These are phyloP conservation scores for Oreochromis niloticus DNA, from an alignment of 2,113 vertebrate genomes.

Conservation along the genomic window DNA sequence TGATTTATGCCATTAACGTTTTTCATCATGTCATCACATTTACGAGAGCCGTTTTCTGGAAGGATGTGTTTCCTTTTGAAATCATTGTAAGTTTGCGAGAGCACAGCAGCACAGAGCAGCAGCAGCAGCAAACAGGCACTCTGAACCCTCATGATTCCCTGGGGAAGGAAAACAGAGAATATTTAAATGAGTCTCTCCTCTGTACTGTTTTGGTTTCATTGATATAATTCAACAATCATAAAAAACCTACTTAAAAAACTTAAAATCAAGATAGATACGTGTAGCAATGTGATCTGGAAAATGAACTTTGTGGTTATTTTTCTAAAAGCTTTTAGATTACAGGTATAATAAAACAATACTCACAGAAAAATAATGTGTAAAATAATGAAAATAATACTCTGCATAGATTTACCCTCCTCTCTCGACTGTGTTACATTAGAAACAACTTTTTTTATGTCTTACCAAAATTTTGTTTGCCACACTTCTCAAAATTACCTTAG, in stretches of 20 bases:
- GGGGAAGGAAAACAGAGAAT: background rate
- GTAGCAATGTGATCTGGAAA: background rate
- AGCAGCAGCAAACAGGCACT: background rate
- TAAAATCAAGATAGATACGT: background rate
- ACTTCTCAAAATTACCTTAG: too few species aligned
- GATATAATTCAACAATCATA: background rate
- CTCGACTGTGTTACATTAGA: background rate
- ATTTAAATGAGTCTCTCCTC: rapidly evolving
- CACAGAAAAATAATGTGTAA: background rate
- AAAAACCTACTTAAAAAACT: rapidly evolving
- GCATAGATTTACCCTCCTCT: background rate
- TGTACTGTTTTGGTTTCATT: rapidly evolving
- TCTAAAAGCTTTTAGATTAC: background rate
- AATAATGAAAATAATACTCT: background rate
- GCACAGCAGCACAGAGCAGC: background rate
- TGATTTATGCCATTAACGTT: background rate
- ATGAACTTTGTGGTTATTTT: background rate
- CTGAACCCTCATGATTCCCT: background rate
- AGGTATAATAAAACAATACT: background rate
- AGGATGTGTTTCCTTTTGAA: background rate
- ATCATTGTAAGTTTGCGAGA: background rate
- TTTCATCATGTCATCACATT: background rate
- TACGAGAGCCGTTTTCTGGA: too few species aligned
- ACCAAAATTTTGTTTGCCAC: too few species aligned
- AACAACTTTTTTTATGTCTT: too few species aligned